Base-by-base conservation (phyloP, 2,797 vertebrate species). In the Muscicapa striata region DNA sequence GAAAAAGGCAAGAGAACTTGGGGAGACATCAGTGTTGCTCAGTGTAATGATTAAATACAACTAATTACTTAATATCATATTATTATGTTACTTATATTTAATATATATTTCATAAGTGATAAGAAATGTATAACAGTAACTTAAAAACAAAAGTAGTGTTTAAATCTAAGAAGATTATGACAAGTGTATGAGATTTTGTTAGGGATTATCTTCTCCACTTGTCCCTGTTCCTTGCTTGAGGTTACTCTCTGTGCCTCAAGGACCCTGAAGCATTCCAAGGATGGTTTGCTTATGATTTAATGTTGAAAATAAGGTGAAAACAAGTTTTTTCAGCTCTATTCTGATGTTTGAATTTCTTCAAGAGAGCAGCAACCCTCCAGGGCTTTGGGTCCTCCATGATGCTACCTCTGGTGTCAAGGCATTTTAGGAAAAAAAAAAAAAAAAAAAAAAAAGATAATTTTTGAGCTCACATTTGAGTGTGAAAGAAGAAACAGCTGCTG, bases 151-250 rank as follows among this genome's bases (percentile, higher is more conserved):
- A 41, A 7, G 1, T 55, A 5, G 3, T 26, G 3, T 36, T 76
- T 64, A 8, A 40, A 36, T 69, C 3, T 34, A n/a, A 27, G 20
- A 48, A 55, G 9, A 30, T 68, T 30, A 12, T 38, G 45, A 6
- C 18, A 68, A 14, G 9, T 1, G 0, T 11, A 4, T 3, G 3
- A 63, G 6, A 10, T 64, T 7, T 6, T 32, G 2, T n/a, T 29
- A 19, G 34, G 19, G 30, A 7, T 54, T 58, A 20, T 84, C 29
- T 67, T 38, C 2, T 48, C 7, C 2, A 3, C 5, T 58, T 52
- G 4, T 54, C 17, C 3, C 0, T 30, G 11, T 59, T 80, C 29
- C 10, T 64, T 83, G 13, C 27, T 46, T 22, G 26, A 41, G 4
- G 16, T 69, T 74, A 13, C 3, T 51, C 9, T 15, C 3, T 29